phyloP scores from a whole-genome alignment of 2,113 vertebrate species.

The Myrmecobius fasciatus region DNA sequence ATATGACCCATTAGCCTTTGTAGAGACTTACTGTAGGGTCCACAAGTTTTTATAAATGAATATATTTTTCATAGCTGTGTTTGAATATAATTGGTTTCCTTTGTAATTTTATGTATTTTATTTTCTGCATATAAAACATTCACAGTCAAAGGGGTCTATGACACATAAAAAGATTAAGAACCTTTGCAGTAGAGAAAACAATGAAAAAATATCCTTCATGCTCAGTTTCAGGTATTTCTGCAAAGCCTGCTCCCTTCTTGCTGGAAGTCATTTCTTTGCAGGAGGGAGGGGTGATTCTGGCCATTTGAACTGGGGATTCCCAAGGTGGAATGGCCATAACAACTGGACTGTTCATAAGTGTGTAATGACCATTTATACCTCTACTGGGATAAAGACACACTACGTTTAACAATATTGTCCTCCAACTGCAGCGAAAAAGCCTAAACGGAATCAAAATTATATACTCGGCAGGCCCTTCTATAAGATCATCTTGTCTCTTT shows the following conservation, averaged over 20 bases:
- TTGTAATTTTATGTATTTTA: not conserved
- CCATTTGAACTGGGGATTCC: not conserved
- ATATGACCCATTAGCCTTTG: not conserved
- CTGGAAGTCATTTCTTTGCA: not conserved
- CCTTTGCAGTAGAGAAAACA: not conserved
- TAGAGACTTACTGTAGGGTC: not conserved
- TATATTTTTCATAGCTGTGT: not conserved
- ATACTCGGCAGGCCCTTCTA: not conserved
- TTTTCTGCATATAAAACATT: not conserved
- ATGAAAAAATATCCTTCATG: not conserved
- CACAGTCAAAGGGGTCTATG: not conserved
- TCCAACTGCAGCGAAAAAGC: not conserved
- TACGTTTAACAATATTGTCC: not conserved
- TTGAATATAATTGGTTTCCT: not conserved
- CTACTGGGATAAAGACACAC: not conserved
- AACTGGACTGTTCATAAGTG: not conserved
- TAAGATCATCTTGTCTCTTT: not conserved
- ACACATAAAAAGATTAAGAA: not conserved
- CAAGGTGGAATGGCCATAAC: not conserved
- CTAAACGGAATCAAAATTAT: not conserved
- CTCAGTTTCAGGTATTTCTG: not conserved
- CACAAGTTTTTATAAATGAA: not conserved
- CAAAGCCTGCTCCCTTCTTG: not conserved
- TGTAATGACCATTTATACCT: not conserved
- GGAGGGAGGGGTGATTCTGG: not conserved